Conservation (phyloP, 2,797 vertebrate genomes). For the Acipenser transmontanus region DNA sequence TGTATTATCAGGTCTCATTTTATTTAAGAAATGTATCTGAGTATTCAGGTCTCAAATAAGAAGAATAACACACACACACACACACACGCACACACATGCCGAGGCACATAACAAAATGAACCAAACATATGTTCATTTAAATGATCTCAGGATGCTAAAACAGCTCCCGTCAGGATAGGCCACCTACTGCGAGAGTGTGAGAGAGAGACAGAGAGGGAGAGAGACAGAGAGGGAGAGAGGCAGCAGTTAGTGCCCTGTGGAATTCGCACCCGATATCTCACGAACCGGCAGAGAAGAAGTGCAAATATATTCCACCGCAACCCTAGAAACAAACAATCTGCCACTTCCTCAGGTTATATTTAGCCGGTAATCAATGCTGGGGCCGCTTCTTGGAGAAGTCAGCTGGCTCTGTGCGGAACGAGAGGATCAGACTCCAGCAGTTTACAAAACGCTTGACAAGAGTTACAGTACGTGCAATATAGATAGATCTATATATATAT, state of each 20-base stretch:
- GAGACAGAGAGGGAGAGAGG: conserved; percentile 37
- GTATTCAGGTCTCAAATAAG: too few relatives aligned
- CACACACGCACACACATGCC: conserved; percentile 19
- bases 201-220: conserved; percentile 6
- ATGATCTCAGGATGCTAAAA: conserved; percentile 47
- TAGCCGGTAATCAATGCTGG: conserved; percentile 66
- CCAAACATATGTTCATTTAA: conserved; percentile 68
- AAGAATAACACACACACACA: conserved; percentile 21
- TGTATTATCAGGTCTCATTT: too few relatives aligned
- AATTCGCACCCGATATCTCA: conserved; percentile 61
- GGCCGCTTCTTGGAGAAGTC: conserved; percentile 29
- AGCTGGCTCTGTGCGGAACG: conserved; percentile 34
- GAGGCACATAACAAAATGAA: conserved; percentile 53
- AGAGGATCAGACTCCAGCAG: too few relatives aligned
- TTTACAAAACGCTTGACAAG: too few relatives aligned
- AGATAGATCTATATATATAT: too few relatives aligned
- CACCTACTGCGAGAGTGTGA: conserved; percentile 34
- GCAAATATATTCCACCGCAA: conserved; percentile 71
- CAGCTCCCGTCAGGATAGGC: conserved; percentile 34
- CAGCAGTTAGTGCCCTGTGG: conserved; percentile 56
- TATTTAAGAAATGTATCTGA: too few relatives aligned
- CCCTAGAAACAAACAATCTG: conserved; percentile 66
- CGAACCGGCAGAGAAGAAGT: conserved; percentile 52
- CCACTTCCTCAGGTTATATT: conserved; percentile 69
- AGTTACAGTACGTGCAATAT: too few relatives aligned